These are phyloP conservation scores for Seriola quinqueradiata DNA, from an alignment of 2,113 vertebrate genomes.

Conservation along the genomic window DNA sequence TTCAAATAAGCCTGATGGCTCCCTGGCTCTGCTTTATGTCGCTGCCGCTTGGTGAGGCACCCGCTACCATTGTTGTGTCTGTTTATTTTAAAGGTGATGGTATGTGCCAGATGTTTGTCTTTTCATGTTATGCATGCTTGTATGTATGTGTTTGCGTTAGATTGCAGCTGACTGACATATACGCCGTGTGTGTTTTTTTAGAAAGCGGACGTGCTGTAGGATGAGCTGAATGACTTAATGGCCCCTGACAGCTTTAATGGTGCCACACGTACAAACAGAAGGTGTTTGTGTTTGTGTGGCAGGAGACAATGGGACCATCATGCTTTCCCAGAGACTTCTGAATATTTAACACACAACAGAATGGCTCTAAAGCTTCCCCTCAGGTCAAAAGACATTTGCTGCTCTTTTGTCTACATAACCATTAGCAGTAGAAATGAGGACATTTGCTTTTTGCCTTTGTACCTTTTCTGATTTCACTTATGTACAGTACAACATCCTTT, in stretches of 20 bases:
- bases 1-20: not conserved
- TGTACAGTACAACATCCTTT: not conserved
- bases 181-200: not conserved
- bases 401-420: not conserved
- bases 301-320: not conserved
- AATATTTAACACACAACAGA: constrained; percentile 44
- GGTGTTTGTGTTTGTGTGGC: not conserved
- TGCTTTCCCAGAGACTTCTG: constrained; percentile 17
- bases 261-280: not conserved
- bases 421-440: not conserved
- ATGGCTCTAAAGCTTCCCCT: not conserved
- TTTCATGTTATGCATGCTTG: not conserved
- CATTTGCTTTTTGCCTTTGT: not conserved
- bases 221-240: constrained; percentile 13
- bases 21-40: not conserved
- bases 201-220: not conserved
- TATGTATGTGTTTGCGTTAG: constrained; percentile 13
- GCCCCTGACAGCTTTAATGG: not conserved
- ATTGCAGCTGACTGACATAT: not conserved
- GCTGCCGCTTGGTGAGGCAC: not conserved
- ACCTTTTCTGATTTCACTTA: not conserved
- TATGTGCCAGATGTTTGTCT: not conserved
- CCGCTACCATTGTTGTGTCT: not conserved
- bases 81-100: constrained; percentile 4
- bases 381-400: constrained; percentile 18